Evolutionary conservation across 1,140 invertebrate species (phyloP), one percentile per base, ranked within the genome.

Genomic region (Pogonomyrmex barbatus): DNA sequence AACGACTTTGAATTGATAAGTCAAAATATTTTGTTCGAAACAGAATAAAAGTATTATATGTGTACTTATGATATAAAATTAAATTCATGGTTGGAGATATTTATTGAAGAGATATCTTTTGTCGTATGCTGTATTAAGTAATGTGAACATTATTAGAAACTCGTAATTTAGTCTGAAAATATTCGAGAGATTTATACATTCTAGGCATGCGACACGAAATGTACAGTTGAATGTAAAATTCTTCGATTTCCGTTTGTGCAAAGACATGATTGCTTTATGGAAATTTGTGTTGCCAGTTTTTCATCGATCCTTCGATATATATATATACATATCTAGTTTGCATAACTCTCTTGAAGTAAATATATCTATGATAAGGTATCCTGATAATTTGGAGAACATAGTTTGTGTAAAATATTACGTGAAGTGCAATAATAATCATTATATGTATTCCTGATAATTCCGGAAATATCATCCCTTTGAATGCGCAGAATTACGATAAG

Each of bases 401-500:
- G 68, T 60, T 83, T 73, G 45, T 83, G 79, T 83, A 83, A 83
- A 83, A 60, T 83, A 73, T 83, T 73, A 83, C 10, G 17, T 82
- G 36, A 82, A 39, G 14, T 60, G 79, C 79, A 83, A 83, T 83
- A 83, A 83, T 83, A 83, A 83, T 83, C 45, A 83, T 82, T 82
- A 60, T 75, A 75, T 83, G 42, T 83, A 81, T 75, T 81, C 42
- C 24, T 50, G 33, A 60, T 73, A 73, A 33, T 45, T 73, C 63
- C 30, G 24, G 39, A 83, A 71, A 56, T 45, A 62, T 50, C 30
- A 79, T 73, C 79, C 6, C 45, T 62, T 83, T 60, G 54, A 33
- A 47, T 47, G 36, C 50, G 68, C 12, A 62, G 54, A 8, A 58
- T 71, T 75, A 33, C 4, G 33, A 30, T 42, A 4, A 42, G 4